phyloP scores from a whole-genome alignment of 2,888 invertebrate species.

The Drosophila differens region DNA sequence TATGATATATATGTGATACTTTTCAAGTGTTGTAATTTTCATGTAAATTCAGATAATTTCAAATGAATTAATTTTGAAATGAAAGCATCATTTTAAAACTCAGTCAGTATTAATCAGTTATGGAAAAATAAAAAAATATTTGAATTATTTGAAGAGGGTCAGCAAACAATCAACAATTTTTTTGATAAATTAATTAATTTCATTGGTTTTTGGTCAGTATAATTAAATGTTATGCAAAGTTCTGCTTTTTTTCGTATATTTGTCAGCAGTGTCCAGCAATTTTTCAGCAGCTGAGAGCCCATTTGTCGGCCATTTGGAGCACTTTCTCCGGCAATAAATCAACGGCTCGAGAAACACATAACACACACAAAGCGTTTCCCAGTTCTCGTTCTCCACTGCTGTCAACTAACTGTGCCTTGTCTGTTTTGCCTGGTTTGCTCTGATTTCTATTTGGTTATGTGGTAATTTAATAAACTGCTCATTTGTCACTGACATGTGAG shows the following conservation, averaged over 20 bases:
- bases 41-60: not conserved
- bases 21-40: not conserved
- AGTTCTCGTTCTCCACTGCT: not conserved
- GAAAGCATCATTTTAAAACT: not conserved
- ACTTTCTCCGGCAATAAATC: conserved; percentile 45
- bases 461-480: conserved; percentile 75
- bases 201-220: rapidly evolving
- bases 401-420: conserved; percentile 19
- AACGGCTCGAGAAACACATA: conserved; percentile 22
- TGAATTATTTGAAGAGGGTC: not conserved
- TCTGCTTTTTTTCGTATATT: not conserved
- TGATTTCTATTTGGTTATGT: conserved; percentile 68
- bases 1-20: not conserved
- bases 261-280: not conserved
- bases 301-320: conserved; percentile 49
- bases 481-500: conserved; percentile 72
- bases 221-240: not conserved
- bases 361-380: not conserved
- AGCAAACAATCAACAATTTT: not conserved
- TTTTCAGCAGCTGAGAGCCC: conserved; percentile 8
- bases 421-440: conserved; percentile 40
- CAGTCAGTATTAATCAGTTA: not conserved
- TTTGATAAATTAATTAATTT: not conserved
- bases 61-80: not conserved
- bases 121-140: not conserved